Percentiles rank a stretch among this genome's conserved stretches.
Conservation (phyloP, 1,140 invertebrate species). For the Theocolax elegans region DNA sequence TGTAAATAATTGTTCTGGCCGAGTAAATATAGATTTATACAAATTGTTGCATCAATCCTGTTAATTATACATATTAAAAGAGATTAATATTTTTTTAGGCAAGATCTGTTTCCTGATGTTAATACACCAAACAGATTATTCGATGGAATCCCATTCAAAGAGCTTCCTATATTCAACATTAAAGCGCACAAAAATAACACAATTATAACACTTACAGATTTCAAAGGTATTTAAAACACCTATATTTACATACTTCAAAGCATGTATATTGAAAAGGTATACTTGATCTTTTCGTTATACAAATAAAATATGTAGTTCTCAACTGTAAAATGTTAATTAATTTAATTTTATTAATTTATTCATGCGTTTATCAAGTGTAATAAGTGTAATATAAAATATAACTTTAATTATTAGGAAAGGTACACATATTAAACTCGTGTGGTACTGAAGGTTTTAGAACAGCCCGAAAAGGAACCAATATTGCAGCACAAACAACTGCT, state of each 20-base stretch:
- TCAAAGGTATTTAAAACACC: slow-evolving; percentile 66
- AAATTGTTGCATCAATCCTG: too few relatives aligned
- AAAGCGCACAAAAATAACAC: slow-evolving; percentile 88
- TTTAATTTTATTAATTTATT: too few relatives aligned
- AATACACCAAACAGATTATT: slow-evolving; percentile 80
- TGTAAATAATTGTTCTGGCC: too few relatives aligned
- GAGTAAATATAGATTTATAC: too few relatives aligned
- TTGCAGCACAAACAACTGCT: slow-evolving; percentile 94
- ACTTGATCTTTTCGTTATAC: too few relatives aligned
- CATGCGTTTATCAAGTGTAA: too few relatives aligned
- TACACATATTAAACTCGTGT: slow-evolving; percentile 76
- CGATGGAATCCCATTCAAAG: slow-evolving; percentile 80
- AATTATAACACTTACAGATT: slow-evolving; percentile 79
- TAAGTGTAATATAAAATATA: background rate
- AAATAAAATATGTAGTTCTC: too few relatives aligned
- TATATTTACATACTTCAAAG: too few relatives aligned
- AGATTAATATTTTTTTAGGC: too few relatives aligned
- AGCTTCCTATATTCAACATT: slow-evolving; percentile 86
- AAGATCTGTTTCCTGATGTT: slow-evolving; percentile 78
- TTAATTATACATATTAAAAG: too few relatives aligned
- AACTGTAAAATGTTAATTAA: too few relatives aligned
- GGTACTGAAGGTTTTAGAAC: slow-evolving; percentile 95
- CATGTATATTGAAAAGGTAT: slow-evolving; percentile 12
- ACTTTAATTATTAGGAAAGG: slow-evolving; percentile 61
- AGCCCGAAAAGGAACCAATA: slow-evolving; percentile 93